Evolutionary conservation across 2,113 vertebrate genomes (phyloP).

Genomic region (Barbus barbus): DNA sequence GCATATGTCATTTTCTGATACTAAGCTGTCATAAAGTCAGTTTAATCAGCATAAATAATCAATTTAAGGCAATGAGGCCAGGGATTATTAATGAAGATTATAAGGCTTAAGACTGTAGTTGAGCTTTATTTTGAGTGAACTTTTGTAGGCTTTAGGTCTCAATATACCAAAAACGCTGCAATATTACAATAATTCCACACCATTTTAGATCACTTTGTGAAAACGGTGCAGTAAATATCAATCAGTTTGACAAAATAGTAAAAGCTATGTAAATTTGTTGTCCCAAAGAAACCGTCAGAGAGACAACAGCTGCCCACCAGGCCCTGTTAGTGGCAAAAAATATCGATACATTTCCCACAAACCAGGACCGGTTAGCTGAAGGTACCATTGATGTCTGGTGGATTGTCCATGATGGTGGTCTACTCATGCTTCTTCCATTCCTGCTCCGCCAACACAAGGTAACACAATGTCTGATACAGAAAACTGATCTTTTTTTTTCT

Average conservation of each 20-base stretch:
- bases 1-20: constrained; percentile 27
- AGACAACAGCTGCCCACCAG: constrained; percentile 90
- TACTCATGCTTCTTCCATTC: constrained; percentile 95
- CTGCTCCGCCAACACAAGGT: constrained; percentile 94
- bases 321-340: constrained; percentile 94
- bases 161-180: not conserved
- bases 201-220: not conserved
- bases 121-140: not conserved
- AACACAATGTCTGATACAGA: constrained; percentile 29
- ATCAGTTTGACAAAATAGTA: not conserved
- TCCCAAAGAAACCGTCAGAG: constrained; percentile 85
- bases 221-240: not conserved
- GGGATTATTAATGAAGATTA: constrained; percentile 19
- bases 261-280: not conserved
- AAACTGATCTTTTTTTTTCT: not conserved
- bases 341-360: constrained; percentile 85
- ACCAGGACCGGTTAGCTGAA: constrained; percentile 83
- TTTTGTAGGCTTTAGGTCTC: not conserved
- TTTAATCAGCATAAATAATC: no score
- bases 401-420: constrained; percentile 95
- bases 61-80: not conserved
- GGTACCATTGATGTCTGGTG: constrained; percentile 94
- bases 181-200: not conserved
- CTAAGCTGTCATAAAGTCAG: not conserved
- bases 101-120: not conserved